Conservation (phyloP, 2,113 vertebrate genomes). For the Boleophthalmus pectinirostris region DNA sequence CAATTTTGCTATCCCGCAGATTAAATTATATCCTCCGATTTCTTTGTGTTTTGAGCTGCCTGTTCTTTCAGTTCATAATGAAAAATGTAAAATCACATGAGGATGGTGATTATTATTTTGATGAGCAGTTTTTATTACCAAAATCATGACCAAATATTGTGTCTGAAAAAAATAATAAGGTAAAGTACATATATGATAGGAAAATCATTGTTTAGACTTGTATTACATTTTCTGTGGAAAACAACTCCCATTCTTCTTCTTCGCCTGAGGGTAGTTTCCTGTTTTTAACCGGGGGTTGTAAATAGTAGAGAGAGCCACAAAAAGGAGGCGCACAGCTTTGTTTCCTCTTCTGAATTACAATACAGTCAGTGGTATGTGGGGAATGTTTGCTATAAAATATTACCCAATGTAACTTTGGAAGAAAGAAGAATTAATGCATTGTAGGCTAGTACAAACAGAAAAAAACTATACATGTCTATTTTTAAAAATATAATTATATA, state of each 20-base stretch:
- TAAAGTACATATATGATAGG: background rate
- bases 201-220: background rate
- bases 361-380: background rate
- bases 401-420: background rate
- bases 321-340: background rate
- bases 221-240: too few relatives aligned
- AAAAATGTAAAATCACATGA: too few relatives aligned
- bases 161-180: background rate
- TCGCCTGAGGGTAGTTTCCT: background rate
- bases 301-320: background rate
- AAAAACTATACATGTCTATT: background rate
- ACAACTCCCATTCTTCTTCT: background rate
- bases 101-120: background rate
- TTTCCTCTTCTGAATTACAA: constrained; percentile 3
- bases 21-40: background rate
- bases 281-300: background rate
- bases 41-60: background rate
- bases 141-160: background rate
- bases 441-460: background rate
- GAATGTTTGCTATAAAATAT: background rate
- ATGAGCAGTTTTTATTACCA: background rate
- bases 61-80: background rate
- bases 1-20: too few relatives aligned
- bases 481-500: background rate
- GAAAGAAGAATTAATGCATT: background rate